Percentiles rank a stretch among this genome's conserved stretches.
These are phyloP conservation scores for Chrysocyon brachyurus DNA, from an alignment of 2,797 vertebrate genomes.

Conservation along the genomic window DNA sequence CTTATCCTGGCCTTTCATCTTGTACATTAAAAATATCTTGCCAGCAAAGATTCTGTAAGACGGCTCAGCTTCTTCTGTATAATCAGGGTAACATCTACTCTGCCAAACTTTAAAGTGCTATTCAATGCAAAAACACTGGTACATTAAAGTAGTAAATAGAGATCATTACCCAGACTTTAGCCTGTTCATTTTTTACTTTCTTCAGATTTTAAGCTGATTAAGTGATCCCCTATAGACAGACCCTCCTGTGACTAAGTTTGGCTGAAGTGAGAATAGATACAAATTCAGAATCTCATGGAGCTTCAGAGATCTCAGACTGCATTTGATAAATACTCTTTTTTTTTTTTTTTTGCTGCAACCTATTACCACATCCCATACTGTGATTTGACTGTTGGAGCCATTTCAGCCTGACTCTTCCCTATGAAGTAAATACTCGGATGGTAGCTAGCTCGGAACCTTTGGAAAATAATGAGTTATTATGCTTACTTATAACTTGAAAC, in stretches of 20 bases:
- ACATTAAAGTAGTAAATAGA: background rate
- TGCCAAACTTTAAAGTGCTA: background rate
- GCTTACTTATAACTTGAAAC: background rate
- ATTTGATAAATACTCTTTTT: background rate
- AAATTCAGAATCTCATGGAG: background rate
- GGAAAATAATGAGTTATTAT: constrained; percentile 20
- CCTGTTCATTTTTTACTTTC: background rate
- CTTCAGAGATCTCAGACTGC: background rate
- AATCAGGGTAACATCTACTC: background rate
- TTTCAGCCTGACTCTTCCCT: background rate
- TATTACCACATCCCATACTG: background rate
- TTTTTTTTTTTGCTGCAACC: background rate
- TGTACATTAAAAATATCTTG: background rate
- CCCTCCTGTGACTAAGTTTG: background rate
- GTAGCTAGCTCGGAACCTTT: background rate
- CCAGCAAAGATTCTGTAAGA: background rate
- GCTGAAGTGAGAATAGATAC: background rate
- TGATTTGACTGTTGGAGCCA: background rate
- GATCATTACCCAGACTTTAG: background rate
- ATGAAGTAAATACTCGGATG: background rate
- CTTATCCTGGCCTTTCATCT: background rate
- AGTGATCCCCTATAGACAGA: background rate
- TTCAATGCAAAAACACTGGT: background rate
- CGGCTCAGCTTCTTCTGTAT: background rate
- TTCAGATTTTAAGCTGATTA: constrained; percentile 37